A percentile compares a stretch with the other conserved stretches of the same genome.
Evolutionary conservation across 2,888 invertebrate species (phyloP).

Genomic region (Antitype chi): DNA sequence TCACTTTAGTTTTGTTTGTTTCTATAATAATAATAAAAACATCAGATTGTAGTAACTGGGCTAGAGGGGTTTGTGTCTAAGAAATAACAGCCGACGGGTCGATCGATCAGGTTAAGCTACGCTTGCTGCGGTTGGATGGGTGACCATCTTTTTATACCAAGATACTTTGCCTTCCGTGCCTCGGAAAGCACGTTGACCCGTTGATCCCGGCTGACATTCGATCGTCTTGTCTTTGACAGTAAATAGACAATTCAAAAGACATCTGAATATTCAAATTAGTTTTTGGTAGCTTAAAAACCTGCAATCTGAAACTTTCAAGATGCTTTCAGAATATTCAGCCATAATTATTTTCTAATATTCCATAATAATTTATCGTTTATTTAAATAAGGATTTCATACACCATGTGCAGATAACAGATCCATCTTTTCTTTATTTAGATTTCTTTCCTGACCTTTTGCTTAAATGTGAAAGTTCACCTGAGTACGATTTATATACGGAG

Average conservation of each 20-base stretch:
- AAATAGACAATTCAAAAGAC: background rate
- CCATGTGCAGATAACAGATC: background rate
- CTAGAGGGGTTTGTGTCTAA: too few relatives aligned
- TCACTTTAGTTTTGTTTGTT: background rate
- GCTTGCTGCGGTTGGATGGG: too few relatives aligned
- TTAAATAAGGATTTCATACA: background rate
- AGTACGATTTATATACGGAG: background rate
- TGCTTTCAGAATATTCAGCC: too few relatives aligned
- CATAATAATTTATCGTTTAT: conserved; percentile 1
- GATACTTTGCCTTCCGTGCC: too few relatives aligned
- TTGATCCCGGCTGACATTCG: too few relatives aligned
- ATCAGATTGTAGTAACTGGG: background rate
- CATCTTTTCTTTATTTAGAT: conserved; percentile 21
- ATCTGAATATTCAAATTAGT: background rate
- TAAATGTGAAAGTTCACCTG: conserved; percentile 18
- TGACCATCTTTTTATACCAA: too few relatives aligned
- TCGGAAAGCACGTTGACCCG: too few relatives aligned
- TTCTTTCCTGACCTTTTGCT: conserved; percentile 34
- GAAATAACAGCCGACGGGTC: too few relatives aligned
- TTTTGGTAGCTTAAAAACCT: background rate
- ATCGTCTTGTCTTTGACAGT: too few relatives aligned
- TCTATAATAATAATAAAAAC: background rate
- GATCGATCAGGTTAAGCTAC: too few relatives aligned
- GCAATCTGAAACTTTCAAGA: background rate
- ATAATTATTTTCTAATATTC: background rate